Evolutionary conservation across 2,888 invertebrate genomes (phyloP).

Genomic region (Pemphredon lugubris): DNA sequence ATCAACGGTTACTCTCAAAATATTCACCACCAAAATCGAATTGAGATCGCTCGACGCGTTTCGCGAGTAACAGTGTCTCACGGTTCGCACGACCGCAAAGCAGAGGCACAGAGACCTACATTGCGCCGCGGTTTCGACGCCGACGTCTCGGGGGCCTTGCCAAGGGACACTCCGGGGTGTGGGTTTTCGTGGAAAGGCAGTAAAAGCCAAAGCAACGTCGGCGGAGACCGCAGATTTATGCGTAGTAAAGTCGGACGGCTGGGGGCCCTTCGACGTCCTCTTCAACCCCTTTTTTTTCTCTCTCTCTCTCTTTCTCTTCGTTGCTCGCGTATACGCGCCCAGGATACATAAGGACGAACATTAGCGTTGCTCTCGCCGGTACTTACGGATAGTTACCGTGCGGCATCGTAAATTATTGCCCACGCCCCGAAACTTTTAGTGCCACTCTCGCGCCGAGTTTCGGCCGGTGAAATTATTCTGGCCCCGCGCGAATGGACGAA

Average conservation of each 20-base stretch:
- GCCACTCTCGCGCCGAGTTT: slow-evolving; percentile 64
- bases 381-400: slow-evolving; percentile 78
- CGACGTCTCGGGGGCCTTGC: slow-evolving; percentile 26
- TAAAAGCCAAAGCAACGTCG: slow-evolving; percentile 68
- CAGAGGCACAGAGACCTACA: slow-evolving; percentile 70
- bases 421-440: slow-evolving; percentile 78
- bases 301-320: too few relatives aligned
- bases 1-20: too few relatives aligned
- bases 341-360: slow-evolving; percentile 65
- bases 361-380: slow-evolving; percentile 72
- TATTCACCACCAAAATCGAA: neutral
- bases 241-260: slow-evolving; percentile 71
- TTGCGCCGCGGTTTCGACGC: slow-evolving; percentile 44
- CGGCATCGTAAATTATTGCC: slow-evolving; percentile 79
- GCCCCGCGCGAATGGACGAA: slow-evolving; percentile 30
- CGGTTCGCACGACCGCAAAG: slow-evolving; percentile 20
- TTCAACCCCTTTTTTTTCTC: slow-evolving; percentile 34
- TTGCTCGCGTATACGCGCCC: slow-evolving; percentile 12
- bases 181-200: slow-evolving; percentile 75
- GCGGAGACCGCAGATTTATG: slow-evolving; percentile 76
- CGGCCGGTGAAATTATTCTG: slow-evolving; percentile 35
- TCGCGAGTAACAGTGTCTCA: neutral
- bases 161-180: slow-evolving; percentile 42
- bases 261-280: slow-evolving; percentile 34
- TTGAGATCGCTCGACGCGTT: neutral